A percentile compares a stretch with the other conserved stretches of the same genome.
These are phyloP conservation scores for Tupiocoris notatus DNA, from an alignment of 2,888 invertebrate genomes.

Conservation along the genomic window DNA sequence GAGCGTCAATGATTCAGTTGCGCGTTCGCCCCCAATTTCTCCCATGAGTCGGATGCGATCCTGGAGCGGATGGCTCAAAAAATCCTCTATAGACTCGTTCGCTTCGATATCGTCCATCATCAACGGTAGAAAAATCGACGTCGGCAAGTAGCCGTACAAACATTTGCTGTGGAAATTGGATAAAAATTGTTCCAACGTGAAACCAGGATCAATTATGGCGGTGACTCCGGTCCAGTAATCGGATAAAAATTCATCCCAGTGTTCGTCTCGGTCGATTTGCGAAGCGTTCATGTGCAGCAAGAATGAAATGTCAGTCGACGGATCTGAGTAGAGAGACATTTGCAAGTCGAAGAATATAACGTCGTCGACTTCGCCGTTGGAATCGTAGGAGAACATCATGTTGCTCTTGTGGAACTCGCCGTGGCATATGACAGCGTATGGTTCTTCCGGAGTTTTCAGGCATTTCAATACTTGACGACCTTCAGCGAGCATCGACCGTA, in stretches of 20 bases:
- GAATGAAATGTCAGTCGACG: slow-evolving; percentile 53
- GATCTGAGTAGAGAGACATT: slow-evolving; percentile 52
- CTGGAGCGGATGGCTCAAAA: slow-evolving; percentile 8
- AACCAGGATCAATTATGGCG: slow-evolving; percentile 11
- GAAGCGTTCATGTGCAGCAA: slow-evolving; percentile 53
- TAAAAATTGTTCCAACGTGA: slow-evolving; percentile 37
- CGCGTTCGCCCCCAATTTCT: slow-evolving; percentile 13
- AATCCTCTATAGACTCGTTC: slow-evolving; percentile 16
- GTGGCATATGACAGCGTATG: slow-evolving; percentile 52
- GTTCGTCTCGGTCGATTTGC: slow-evolving; percentile 49
- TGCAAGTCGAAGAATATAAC: slow-evolving; percentile 54
- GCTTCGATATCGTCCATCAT: slow-evolving; percentile 29
- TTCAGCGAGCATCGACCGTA: neutral
- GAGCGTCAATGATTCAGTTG: neutral
- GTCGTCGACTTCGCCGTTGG: slow-evolving; percentile 50
- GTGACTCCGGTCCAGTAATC: slow-evolving; percentile 49
- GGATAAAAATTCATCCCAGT: slow-evolving; percentile 51
- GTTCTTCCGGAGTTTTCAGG: slow-evolving; percentile 40
- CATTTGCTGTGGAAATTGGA: slow-evolving; percentile 40
- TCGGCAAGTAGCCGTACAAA: slow-evolving; percentile 45
- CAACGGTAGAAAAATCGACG: slow-evolving; percentile 44
- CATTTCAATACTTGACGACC: neutral
- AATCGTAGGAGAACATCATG: slow-evolving; percentile 53
- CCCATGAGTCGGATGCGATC: slow-evolving; percentile 11
- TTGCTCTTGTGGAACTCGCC: slow-evolving; percentile 55